Evolutionary conservation across 2,888 invertebrate genomes (phyloP), one percentile per base, ranked within the genome.

Genomic region (Agonopterix subpropinquella): DNA sequence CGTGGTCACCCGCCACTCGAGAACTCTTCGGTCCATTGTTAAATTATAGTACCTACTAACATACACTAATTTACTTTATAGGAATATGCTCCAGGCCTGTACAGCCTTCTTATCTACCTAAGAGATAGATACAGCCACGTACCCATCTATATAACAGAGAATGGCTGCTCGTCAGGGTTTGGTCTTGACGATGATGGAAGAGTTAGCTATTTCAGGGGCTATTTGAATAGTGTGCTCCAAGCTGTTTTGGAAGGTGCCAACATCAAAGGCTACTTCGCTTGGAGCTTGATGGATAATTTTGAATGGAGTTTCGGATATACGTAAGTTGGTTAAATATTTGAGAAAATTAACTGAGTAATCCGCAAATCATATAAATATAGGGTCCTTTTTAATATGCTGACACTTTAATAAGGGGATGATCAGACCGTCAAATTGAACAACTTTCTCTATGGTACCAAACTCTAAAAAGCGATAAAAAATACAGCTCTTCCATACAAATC

Each of bases 231-330:
- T 41, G 52, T 84, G 43, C 47, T 79, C 36, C 63, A 76, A 11
- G 85, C 88, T 2, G 62, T 83, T 0, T 65, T 71, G 28, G 78
- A 83, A 11, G 76, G 76, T 0, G 79, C 76, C 41, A 70, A 85
- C 49, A 69, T 87, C 2, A 64, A 58, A 43, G 89, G 88, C 0
- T 91, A 90, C 65, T 82, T 86, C 2, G 81, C 81, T 11, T 91
- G 91, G 91, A 89, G 89, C 44, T 70, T 92, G 1, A 77, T 91
- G 71, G 92, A 92, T 58, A 91, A 89, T 61, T 90, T 91, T 56
- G 91, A 91, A 69, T 92, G 91, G 91, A 56, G 64, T 1, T 55
- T 57, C 41, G 91, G 91, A 11, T 91, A 89, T 61, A 70, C 65
- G 79, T 89, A 68, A 79, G 81, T 68, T 37, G 37, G 10, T 36